phyloP scores from a whole-genome alignment of 2,797 vertebrate species.

The Orientallactaga sibirica region DNA sequence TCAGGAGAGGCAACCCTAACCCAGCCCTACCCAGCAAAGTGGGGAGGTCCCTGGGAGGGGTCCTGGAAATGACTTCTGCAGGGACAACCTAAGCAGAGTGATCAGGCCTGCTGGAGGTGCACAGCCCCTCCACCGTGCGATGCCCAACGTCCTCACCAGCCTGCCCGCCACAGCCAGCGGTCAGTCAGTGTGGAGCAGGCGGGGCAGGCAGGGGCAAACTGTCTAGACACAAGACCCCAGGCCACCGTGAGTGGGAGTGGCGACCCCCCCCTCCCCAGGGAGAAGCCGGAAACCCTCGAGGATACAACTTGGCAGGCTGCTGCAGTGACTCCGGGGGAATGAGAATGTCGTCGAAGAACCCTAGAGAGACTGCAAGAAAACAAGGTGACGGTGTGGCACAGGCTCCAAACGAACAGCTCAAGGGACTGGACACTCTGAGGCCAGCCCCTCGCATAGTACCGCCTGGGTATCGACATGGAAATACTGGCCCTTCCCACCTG shows the following conservation, averaged over 20 bases:
- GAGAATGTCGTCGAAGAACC: slow-evolving; percentile 98
- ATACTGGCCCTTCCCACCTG: background rate
- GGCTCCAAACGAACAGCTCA: background rate
- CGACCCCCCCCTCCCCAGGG: background rate
- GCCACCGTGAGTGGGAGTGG: background rate
- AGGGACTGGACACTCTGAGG: background rate
- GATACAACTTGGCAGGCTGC: slow-evolving; percentile 99
- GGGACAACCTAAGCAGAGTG: background rate
- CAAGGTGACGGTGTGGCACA: background rate
- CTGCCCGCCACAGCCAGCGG: background rate
- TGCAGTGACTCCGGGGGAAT: slow-evolving; percentile 98
- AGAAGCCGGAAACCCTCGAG: slow-evolving; percentile 77
- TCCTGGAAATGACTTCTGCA: background rate
- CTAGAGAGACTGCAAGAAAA: slow-evolving; percentile 93
- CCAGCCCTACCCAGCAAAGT: background rate
- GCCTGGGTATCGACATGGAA: background rate
- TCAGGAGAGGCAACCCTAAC: background rate
- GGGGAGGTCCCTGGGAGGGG: background rate
- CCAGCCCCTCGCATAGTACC: background rate
- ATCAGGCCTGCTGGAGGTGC: background rate
- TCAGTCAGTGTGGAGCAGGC: background rate
- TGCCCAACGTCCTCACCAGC: background rate
- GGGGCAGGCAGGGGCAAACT: background rate
- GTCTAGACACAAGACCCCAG: background rate
- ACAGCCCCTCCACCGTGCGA: background rate